A percentile compares a stretch with the other conserved stretches of the same genome.
phyloP scores from a whole-genome alignment of 1,140 invertebrate species.

The Wasmannia auropunctata region DNA sequence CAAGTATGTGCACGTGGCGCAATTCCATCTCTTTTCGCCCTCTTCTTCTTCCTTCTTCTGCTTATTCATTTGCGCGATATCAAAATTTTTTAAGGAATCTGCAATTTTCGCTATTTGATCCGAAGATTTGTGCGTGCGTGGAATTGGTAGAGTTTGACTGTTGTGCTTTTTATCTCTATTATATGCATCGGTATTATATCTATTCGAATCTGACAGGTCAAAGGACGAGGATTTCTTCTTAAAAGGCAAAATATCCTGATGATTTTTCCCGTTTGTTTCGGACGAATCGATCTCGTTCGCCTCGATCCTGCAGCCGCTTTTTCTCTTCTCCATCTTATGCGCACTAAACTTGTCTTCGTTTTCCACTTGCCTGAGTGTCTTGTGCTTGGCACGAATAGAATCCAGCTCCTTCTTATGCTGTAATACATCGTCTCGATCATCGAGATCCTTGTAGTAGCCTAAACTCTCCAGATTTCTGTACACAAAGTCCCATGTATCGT shows the following conservation, averaged over 20 bases:
- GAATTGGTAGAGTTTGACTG: constrained; percentile 68
- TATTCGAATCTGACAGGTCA: constrained; percentile 72
- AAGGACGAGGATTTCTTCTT: constrained; percentile 74
- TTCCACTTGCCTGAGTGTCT: constrained; percentile 57
- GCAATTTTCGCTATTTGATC: constrained; percentile 63
- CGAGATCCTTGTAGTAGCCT: constrained; percentile 90
- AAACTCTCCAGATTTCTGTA: constrained; percentile 91
- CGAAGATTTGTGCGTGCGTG: constrained; percentile 63
- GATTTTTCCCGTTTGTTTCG: constrained; percentile 60
- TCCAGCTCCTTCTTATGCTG: constrained; percentile 72
- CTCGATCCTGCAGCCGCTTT: constrained; percentile 13
- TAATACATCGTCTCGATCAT: constrained; percentile 87
- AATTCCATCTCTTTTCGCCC: constrained; percentile 87
- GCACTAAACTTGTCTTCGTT: constrained; percentile 64
- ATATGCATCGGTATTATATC: constrained; percentile 33
- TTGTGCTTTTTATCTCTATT: constrained; percentile 64
- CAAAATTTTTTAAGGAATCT: constrained; percentile 61
- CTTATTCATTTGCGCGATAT: constrained; percentile 26
- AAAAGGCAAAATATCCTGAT: constrained; percentile 58
- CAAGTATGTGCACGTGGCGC: constrained; percentile 90
- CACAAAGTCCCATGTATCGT: constrained; percentile 92
- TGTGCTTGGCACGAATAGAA: constrained; percentile 60
- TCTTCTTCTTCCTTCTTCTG: constrained; percentile 32
- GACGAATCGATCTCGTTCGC: constrained; percentile 52
- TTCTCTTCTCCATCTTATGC: constrained; percentile 64